Evolutionary conservation across 2,888 invertebrate species (phyloP).

Genomic region (Tenthredo notha): DNA sequence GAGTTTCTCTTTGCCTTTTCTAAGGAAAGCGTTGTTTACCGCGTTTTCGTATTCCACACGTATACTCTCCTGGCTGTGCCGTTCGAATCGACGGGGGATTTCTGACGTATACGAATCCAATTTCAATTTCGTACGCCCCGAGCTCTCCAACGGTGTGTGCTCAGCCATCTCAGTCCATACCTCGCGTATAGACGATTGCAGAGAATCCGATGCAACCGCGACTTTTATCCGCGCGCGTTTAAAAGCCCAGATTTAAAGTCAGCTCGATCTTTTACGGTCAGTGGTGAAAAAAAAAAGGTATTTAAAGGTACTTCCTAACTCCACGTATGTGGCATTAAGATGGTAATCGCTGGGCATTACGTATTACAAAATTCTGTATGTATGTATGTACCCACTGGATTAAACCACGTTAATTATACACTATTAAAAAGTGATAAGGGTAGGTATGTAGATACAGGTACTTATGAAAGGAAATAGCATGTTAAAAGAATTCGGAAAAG

Average conservation of each 20-base stretch:
- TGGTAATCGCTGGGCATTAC: constrained; percentile 5
- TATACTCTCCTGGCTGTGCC: background rate
- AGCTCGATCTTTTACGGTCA: background rate
- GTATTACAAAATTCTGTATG: background rate
- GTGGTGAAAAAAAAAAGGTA: background rate
- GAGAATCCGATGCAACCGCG: constrained; percentile 35
- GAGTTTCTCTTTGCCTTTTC: background rate
- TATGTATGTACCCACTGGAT: background rate
- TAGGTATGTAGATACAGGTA: background rate
- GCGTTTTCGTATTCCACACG: constrained; percentile 38
- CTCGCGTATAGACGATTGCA: constrained; percentile 14
- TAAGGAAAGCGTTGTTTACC: background rate
- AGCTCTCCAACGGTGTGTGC: constrained; percentile 43
- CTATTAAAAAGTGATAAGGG: background rate
- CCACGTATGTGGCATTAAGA: background rate
- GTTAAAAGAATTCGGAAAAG: background rate
- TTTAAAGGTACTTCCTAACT: background rate
- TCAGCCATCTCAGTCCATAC: constrained; percentile 28
- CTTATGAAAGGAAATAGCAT: background rate
- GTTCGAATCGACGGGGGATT: constrained; percentile 12
- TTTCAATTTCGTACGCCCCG: constrained; percentile 42
- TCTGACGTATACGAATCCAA: constrained; percentile 43
- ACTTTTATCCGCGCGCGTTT: constrained; percentile 31
- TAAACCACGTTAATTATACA: constrained; percentile 2
- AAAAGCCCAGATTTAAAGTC: background rate